Evolutionary conservation across 2,888 invertebrate genomes (phyloP).

Genomic region (Pegoplata infirma): DNA sequence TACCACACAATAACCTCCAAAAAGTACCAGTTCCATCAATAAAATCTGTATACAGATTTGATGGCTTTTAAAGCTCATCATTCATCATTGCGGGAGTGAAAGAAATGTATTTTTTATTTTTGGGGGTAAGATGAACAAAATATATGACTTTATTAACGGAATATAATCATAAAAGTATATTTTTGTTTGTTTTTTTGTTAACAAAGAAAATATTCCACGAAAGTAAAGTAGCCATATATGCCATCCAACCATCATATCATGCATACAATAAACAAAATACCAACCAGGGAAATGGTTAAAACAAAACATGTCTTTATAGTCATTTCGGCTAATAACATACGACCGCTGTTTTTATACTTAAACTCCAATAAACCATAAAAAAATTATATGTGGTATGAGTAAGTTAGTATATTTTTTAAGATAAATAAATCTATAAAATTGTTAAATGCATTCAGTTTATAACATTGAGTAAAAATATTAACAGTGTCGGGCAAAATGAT

Average conservation of each 20-base stretch:
- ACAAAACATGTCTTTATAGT: conserved; percentile 33
- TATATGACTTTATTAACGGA: conserved; percentile 57
- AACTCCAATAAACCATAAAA: conserved; percentile 52
- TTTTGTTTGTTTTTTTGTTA: too few species aligned
- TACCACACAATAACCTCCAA: conserved; percentile 11
- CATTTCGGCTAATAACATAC: conserved; percentile 32
- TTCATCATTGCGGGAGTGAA: conserved; percentile 28
- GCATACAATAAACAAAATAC: conserved; percentile 43
- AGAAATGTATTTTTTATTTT: not conserved
- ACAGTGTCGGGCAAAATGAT: too few species aligned
- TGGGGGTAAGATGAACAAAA: not conserved
- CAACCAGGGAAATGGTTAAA: conserved; percentile 8
- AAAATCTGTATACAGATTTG: not conserved
- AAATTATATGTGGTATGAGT: conserved; percentile 9
- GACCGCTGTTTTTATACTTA: not conserved
- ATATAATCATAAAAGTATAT: conserved; percentile 44
- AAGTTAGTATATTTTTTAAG: too few species aligned
- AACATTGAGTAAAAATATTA: too few species aligned
- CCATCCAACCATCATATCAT: too few species aligned
- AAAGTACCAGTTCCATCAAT: conserved; percentile 30
- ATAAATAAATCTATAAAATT: conserved; percentile 52
- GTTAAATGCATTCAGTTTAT: conserved; percentile 48
- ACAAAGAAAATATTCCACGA: conserved; percentile 11
- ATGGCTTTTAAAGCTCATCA: conserved; percentile 29
- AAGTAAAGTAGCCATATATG: conserved; percentile 24